phyloP scores from a whole-genome alignment of 1,140 invertebrate genomes.

The Drosophila obscura region DNA sequence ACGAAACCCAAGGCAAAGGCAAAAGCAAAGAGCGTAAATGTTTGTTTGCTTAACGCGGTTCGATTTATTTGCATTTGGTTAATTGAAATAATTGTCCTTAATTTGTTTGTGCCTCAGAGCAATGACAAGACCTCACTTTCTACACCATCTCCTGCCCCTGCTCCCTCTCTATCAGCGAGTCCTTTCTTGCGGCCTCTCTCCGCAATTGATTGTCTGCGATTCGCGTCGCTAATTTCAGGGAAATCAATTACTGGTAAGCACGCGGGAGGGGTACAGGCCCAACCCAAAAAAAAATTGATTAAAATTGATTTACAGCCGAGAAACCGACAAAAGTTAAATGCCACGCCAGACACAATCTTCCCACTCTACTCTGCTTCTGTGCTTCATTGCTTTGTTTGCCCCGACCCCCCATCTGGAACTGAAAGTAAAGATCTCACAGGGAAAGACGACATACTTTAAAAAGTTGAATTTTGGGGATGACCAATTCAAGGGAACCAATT shows the following conservation, averaged over 20 bases:
- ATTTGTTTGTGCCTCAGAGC: conserved; percentile 78
- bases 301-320: conserved; percentile 72
- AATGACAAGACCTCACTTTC: conserved; percentile 28
- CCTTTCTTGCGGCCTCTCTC: conserved; percentile 31
- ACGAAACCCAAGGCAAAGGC: conserved; percentile 30
- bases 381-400: not conserved
- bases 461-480: no score
- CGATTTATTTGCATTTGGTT: conserved; percentile 83
- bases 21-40: conserved; percentile 42
- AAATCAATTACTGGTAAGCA: conserved; percentile 78
- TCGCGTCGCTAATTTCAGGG: conserved; percentile 72
- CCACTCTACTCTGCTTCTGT: conserved; percentile 1
- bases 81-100: conserved; percentile 83
- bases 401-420: no score
- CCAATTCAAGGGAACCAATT: no score
- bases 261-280: conserved; percentile 19
- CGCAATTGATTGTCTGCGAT: conserved; percentile 79
- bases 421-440: no score
- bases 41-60: conserved; percentile 75
- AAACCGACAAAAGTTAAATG: conserved; percentile 36
- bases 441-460: no score
- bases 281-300: conserved; percentile 65
- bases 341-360: conserved; percentile 44
- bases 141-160: not conserved
- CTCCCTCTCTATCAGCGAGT: conserved; percentile 11